Percentiles rank a stretch among this genome's conserved stretches.
Evolutionary conservation across 1,140 invertebrate species (phyloP).

Genomic region (Ericerus pela): DNA sequence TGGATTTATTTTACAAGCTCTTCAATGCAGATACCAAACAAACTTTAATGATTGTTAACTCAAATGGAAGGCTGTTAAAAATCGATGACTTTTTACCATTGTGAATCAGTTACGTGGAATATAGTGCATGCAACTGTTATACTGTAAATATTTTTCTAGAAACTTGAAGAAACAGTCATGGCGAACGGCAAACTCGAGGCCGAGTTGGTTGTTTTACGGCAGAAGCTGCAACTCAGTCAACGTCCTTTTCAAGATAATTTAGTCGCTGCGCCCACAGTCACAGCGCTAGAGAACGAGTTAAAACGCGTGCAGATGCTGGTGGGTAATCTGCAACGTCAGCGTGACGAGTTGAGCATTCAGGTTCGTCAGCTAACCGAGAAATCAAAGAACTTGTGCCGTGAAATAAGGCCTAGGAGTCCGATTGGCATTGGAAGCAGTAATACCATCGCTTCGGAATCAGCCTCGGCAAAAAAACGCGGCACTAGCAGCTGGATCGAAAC

Average conservation of each 20-base stretch:
- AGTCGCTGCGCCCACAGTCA: conserved; percentile 34
- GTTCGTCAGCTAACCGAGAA: conserved; percentile 65
- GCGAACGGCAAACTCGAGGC: conserved; percentile 77
- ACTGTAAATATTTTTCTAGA: too few species aligned
- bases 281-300: conserved; percentile 61
- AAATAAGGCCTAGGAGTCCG: conserved; percentile 34
- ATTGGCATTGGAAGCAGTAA: conserved; percentile 30
- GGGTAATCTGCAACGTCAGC: conserved; percentile 63
- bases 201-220: conserved; percentile 64
- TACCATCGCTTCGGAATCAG: too few species aligned
- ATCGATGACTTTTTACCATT: too few species aligned
- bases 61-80: too few species aligned
- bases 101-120: too few species aligned
- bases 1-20: too few species aligned
- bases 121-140: too few species aligned
- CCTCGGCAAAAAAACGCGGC: conserved; percentile 25
- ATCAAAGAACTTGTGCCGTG: conserved; percentile 40
- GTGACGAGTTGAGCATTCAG: conserved; percentile 63
- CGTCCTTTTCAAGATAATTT: conserved; percentile 16
- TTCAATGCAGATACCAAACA: too few species aligned
- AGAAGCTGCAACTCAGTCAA: conserved; percentile 48
- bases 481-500: conserved; percentile 65
- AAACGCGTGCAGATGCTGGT: conserved; percentile 66
- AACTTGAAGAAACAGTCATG: conserved; percentile 76
- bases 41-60: too few species aligned